Percentiles rank a stretch among this genome's conserved stretches.
phyloP scores from a whole-genome alignment of 2,113 vertebrate genomes.

The Pica pica region DNA sequence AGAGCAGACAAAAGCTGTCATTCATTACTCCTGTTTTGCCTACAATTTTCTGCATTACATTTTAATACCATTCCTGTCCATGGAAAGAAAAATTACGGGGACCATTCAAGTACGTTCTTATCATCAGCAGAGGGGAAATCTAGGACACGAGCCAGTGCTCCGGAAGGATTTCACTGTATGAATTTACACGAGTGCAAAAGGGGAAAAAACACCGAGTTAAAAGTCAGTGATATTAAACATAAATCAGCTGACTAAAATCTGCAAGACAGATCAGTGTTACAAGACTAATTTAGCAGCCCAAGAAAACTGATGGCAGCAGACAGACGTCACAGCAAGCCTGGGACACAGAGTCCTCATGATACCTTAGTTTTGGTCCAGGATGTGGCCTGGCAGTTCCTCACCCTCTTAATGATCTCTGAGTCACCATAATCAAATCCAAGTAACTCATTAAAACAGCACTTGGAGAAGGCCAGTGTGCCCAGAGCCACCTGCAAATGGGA shows the following conservation, averaged over 20 bases:
- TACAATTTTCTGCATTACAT: background rate
- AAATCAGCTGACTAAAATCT: background rate
- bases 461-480: background rate
- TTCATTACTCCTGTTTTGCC: background rate
- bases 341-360: background rate
- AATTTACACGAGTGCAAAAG: background rate
- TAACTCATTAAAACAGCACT: background rate
- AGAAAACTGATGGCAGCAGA: background rate
- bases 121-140: background rate
- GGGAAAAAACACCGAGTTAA: background rate
- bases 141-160: background rate
- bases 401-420: background rate
- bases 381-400: background rate
- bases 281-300: background rate
- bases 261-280: too few species aligned
- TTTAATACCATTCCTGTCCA: background rate
- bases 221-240: background rate
- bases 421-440: background rate
- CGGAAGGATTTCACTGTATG: background rate
- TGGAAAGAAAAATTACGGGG: background rate
- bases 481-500: background rate
- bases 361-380: background rate
- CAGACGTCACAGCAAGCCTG: fast-evolving
- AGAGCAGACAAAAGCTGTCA: background rate
- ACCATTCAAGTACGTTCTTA: background rate